These are phyloP conservation scores for Hippopotamyrus pictus DNA, from an alignment of 2,797 vertebrate species.

Conservation along the genomic window DNA sequence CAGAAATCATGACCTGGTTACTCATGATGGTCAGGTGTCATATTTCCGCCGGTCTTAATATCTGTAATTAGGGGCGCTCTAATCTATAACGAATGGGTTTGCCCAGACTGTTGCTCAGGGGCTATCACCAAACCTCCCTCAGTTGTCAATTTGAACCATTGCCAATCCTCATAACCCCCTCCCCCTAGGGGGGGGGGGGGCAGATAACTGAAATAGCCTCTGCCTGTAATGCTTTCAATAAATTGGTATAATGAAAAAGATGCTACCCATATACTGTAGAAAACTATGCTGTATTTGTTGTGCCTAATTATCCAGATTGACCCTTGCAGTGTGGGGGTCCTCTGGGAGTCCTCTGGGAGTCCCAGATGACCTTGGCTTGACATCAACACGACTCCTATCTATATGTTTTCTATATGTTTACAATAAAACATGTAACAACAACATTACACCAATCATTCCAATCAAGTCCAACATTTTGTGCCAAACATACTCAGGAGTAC, in stretches of 20 bases:
- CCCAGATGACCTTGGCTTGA: neutral
- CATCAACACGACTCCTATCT: neutral
- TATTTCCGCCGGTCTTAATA: neutral
- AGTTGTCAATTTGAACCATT: neutral
- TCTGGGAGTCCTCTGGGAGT: neutral
- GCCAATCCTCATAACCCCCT: neutral
- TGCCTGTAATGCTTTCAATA: neutral
- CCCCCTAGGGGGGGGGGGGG: neutral
- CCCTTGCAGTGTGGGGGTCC: neutral
- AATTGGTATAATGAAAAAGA: neutral
- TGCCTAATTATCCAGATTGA: neutral
- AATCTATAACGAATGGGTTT: neutral
- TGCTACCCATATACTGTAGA: neutral
- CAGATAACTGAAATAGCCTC: neutral
- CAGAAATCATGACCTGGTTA: neutral
- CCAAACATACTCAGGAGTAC: neutral
- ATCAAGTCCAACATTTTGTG: neutral
- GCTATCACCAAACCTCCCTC: neutral
- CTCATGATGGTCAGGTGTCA: neutral
- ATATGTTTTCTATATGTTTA: neutral
- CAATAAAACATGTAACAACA: neutral
- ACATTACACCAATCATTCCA: neutral
- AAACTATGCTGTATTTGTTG: neutral
- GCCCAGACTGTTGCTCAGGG: neutral
- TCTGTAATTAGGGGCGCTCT: neutral